Evolutionary conservation across 1,140 invertebrate genomes (phyloP).

Genomic region (Lamellibrachia luymesi): DNA sequence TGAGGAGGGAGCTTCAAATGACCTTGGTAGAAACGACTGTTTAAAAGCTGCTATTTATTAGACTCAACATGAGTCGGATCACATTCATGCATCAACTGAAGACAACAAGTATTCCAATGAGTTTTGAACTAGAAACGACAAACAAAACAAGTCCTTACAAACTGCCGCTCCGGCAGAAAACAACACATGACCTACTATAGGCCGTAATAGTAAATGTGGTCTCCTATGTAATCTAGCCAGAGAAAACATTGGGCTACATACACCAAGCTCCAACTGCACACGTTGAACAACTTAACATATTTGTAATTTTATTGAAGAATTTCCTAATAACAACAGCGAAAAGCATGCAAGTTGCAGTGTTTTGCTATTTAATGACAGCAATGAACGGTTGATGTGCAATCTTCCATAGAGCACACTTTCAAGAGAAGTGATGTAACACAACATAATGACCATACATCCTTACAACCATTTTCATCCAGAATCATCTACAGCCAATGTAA

Average conservation of each 20-base stretch:
- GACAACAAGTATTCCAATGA: not conserved
- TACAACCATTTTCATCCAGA: not conserved
- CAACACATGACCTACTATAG: not conserved
- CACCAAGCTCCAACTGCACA: not conserved
- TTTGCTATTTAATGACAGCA: not conserved
- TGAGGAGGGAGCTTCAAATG: not conserved
- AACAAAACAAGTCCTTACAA: not conserved
- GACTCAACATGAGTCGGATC: not conserved
- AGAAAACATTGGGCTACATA: not conserved
- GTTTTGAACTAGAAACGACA: not conserved
- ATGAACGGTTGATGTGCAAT: not conserved
- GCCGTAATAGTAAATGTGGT: not conserved
- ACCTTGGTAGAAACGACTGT: not conserved
- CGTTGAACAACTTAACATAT: not conserved
- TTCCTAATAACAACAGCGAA: not conserved
- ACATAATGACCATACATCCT: not conserved
- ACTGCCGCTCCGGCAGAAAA: not conserved
- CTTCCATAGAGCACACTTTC: not conserved
- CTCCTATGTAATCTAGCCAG: not conserved
- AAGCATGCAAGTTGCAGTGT: not conserved
- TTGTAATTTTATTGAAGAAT: not conserved
- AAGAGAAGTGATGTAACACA: not conserved
- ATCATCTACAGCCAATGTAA: not conserved
- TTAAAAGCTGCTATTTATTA: not conserved
- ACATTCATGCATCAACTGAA: not conserved